phyloP scores from a whole-genome alignment of 2,888 invertebrate species.

The Syritta pipiens region DNA sequence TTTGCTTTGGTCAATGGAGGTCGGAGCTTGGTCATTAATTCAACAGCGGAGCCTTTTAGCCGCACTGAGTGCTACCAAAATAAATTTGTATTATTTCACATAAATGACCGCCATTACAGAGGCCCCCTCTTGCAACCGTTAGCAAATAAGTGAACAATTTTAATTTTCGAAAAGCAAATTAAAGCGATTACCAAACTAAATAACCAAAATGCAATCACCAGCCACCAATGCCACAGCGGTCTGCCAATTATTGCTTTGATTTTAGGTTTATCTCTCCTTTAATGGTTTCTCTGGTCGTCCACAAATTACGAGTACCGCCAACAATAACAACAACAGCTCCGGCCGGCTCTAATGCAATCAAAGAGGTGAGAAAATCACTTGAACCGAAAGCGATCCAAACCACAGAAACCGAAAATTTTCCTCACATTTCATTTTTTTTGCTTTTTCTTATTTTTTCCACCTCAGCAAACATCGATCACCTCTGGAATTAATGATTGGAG shows the following conservation, averaged over 20 bases:
- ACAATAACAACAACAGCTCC: constrained; percentile 21
- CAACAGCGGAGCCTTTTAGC: no score
- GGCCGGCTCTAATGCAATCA: constrained; percentile 52
- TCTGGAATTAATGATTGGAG: constrained; percentile 66
- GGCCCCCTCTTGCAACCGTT: constrained; percentile 23
- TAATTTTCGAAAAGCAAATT: constrained; percentile 59
- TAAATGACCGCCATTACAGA: constrained; percentile 45
- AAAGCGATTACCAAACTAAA: constrained; percentile 67
- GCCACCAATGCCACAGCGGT: constrained; percentile 53
- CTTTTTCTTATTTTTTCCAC: constrained; percentile 68
- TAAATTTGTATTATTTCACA: constrained; percentile 46
- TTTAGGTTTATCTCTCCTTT: constrained; percentile 55
- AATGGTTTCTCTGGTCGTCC: constrained; percentile 44
- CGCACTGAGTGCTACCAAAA: constrained; percentile 40
- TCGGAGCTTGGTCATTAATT: no score
- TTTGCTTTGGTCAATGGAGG: no score
- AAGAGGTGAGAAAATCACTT: constrained; percentile 68
- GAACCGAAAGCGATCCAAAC: constrained; percentile 64
- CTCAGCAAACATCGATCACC: constrained; percentile 70
- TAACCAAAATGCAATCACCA: constrained; percentile 62
- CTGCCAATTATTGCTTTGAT: constrained; percentile 58
- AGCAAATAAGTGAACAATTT: constrained; percentile 67
- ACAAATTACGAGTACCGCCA: constrained; percentile 9
- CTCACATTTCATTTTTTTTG: constrained; percentile 10
- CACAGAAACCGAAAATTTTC: constrained; percentile 49